Conservation (phyloP, 2,113 vertebrate genomes). For the Sebastes schlegelii region DNA sequence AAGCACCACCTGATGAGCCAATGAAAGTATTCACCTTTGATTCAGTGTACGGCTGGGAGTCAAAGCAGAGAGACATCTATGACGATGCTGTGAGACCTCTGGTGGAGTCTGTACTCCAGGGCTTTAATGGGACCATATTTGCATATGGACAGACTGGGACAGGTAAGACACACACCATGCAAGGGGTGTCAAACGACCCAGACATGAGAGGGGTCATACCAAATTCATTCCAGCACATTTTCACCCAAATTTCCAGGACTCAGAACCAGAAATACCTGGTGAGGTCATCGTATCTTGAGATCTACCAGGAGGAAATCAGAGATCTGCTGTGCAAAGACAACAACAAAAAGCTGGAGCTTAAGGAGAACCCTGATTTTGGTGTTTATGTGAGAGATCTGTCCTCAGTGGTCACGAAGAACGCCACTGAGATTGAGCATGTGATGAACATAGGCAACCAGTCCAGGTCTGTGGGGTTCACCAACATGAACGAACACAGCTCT, state of each 20-base stretch:
- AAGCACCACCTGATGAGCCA: slow-evolving; percentile 87
- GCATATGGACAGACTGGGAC: slow-evolving; percentile 97
- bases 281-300: slow-evolving; percentile 97
- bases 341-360: slow-evolving; percentile 92
- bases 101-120: slow-evolving; percentile 91
- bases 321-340: slow-evolving; percentile 95
- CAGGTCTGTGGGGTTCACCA: slow-evolving; percentile 92
- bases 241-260: slow-evolving; percentile 95
- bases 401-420: slow-evolving; percentile 96
- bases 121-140: slow-evolving; percentile 95
- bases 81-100: slow-evolving; percentile 94
- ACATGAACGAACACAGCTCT: slow-evolving; percentile 96
- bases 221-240: slow-evolving; percentile 94
- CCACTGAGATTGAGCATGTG: slow-evolving; percentile 95
- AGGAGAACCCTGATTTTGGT: slow-evolving; percentile 91
- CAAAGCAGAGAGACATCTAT: slow-evolving; percentile 92
- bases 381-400: slow-evolving; percentile 96
- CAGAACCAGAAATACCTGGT: slow-evolving; percentile 97
- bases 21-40: slow-evolving; percentile 96
- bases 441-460: slow-evolving; percentile 95
- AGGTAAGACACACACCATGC: slow-evolving; percentile 97
- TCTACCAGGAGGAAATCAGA: slow-evolving; percentile 97
- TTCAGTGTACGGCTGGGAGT: slow-evolving; percentile 91
- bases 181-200: slow-evolving; percentile 88
- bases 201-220: slow-evolving; percentile 93